Conservation (phyloP, 2,888 invertebrate genomes). For the Ectemnius continuus region DNA sequence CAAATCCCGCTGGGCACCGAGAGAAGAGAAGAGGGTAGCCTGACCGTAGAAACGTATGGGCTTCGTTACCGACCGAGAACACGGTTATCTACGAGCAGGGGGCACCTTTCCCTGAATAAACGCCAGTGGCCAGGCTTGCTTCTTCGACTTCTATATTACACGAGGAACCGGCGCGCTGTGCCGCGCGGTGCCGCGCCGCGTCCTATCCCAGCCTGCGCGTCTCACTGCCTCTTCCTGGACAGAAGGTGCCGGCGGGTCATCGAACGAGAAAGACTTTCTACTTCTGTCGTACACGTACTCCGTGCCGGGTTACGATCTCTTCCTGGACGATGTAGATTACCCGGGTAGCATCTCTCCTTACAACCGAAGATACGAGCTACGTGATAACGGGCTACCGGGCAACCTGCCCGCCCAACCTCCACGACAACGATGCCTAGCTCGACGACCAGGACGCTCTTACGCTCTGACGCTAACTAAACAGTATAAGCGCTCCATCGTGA, state of each 20-base stretch:
- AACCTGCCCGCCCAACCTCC: constrained; percentile 36
- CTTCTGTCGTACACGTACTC: constrained; percentile 54
- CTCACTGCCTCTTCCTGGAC: constrained; percentile 42
- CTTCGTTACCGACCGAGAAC: constrained; percentile 49
- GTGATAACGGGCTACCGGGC: constrained; percentile 59
- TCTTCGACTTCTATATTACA: constrained; percentile 54
- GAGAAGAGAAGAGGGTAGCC: constrained; percentile 4
- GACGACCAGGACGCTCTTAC: too few species aligned
- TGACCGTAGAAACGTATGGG: constrained; percentile 47
- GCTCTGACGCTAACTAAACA: too few species aligned
- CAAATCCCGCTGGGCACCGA: constrained; percentile 31
- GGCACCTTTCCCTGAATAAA: constrained; percentile 54
- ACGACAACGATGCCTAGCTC: too few species aligned
- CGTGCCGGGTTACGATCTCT: constrained; percentile 39
- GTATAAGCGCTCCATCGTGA: too few species aligned
- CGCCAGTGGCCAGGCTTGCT: constrained; percentile 35
- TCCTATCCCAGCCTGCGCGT: constrained; percentile 34
- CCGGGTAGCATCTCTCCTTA: constrained; percentile 57
- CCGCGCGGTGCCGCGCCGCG: too few species aligned
- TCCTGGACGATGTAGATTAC: constrained; percentile 62
- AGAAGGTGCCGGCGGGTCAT: constrained; percentile 55
- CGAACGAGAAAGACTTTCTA: constrained; percentile 64
- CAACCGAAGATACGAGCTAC: constrained; percentile 57
- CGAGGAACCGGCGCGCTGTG: constrained; percentile 31
- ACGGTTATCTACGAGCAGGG: constrained; percentile 52